Evolutionary conservation across 2,888 invertebrate genomes (phyloP).

Genomic region (Nephrotoma appendiculata): DNA sequence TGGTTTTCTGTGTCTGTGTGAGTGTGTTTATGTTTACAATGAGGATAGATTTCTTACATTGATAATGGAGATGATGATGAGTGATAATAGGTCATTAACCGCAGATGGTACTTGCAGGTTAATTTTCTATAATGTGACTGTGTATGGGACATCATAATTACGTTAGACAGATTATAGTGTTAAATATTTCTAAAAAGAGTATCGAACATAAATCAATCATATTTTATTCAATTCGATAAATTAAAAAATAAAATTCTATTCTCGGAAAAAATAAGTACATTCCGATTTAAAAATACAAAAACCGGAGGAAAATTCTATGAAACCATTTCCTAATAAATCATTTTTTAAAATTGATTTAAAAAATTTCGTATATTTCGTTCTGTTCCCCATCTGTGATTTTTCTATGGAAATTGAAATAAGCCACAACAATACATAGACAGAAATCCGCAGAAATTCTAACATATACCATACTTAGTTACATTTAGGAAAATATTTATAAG

Average conservation of each 20-base stretch:
- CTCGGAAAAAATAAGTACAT: not conserved
- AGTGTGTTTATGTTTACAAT: not conserved
- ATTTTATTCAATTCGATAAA: not conserved
- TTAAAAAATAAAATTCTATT: not conserved
- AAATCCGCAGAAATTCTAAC: not conserved
- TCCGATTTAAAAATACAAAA: not conserved
- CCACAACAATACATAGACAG: not conserved
- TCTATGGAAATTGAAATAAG: not conserved
- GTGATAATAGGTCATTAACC: not conserved
- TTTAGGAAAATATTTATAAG: not conserved
- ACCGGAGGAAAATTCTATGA: not conserved
- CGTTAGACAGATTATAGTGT: not conserved
- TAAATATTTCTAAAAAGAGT: not conserved
- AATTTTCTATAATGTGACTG: not conserved
- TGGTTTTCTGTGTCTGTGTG: not conserved
- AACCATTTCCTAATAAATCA: not conserved
- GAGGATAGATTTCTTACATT: not conserved
- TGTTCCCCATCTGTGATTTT: not conserved
- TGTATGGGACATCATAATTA: not conserved
- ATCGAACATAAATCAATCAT: not conserved
- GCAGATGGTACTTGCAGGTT: not conserved
- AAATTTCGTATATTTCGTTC: not conserved
- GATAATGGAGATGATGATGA: not conserved
- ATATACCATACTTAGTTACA: not conserved
- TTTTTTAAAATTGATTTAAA: not conserved